Conservation (phyloP, 2,113 vertebrate genomes). For the Notarius lentiginosus region DNA sequence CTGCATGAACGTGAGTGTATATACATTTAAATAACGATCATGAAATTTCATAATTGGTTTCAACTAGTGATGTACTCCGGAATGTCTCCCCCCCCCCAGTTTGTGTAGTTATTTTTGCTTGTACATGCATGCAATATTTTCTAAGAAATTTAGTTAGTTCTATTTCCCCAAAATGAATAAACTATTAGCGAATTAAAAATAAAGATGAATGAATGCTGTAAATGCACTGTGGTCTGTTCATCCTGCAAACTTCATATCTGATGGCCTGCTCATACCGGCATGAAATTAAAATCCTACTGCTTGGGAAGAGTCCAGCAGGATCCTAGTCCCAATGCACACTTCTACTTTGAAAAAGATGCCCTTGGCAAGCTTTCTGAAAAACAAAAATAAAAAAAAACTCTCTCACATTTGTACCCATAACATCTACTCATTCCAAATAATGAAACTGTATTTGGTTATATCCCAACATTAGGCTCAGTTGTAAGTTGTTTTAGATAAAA, state of each 20-base stretch:
- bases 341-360: not conserved
- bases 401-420: not conserved
- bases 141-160: not conserved
- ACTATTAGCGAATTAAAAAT: not conserved
- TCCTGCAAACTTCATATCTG: not conserved
- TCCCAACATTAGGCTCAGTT: not conserved
- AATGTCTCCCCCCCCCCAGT: too few species aligned
- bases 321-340: not conserved
- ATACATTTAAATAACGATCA: not conserved
- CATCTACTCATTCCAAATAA: not conserved
- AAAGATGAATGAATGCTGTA: not conserved
- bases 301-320: not conserved
- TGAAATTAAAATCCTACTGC: conserved; percentile 19
- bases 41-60: not conserved
- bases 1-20: not conserved
- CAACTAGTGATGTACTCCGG: not conserved
- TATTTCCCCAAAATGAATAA: not conserved
- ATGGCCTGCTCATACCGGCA: conserved; percentile 1
- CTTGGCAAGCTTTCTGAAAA: not conserved
- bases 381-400: not conserved
- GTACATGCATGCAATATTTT: not conserved
- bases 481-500: not conserved
- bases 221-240: not conserved
- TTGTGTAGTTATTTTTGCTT: not conserved
- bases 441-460: not conserved